Conservation (phyloP, 92 coral and sea anemone species). For the Porites lobata region DNA sequence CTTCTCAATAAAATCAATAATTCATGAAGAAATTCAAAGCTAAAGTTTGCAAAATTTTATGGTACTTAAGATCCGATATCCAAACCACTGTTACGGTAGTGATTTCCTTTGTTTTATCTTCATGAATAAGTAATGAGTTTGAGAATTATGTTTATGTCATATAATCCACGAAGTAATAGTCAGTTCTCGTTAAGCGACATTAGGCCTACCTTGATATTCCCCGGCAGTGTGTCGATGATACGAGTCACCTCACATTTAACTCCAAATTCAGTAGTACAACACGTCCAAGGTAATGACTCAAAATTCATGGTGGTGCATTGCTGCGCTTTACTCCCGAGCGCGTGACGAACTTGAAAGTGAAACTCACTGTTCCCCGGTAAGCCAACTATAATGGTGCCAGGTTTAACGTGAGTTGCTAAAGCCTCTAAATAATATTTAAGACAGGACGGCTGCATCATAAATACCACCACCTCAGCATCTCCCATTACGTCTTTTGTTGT, state of each 20-base stretch:
- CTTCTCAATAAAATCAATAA: no score
- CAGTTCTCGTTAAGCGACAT: no score
- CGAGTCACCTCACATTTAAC: conserved; percentile 60
- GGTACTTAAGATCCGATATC: no score
- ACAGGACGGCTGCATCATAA: conserved; percentile 62
- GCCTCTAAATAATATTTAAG: conserved; percentile 66
- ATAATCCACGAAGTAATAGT: no score
- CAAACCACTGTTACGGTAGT: no score
- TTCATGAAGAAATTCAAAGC: no score
- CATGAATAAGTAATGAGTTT: no score
- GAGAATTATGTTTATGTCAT: no score
- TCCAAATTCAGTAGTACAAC: conserved; percentile 68
- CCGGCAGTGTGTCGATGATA: conserved; percentile 41
- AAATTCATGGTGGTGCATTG: conserved; percentile 62
- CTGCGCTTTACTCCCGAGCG: conserved; percentile 60
- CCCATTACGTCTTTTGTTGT: conserved; percentile 72
- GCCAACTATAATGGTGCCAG: conserved; percentile 69
- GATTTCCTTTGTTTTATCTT: no score
- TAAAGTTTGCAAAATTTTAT: no score
- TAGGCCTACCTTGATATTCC: conserved; percentile 29
- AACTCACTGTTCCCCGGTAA: conserved; percentile 75
- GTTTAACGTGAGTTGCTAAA: conserved; percentile 54
- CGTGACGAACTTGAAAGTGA: conserved; percentile 57
- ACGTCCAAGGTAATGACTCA: conserved; percentile 80
- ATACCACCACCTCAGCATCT: conserved; percentile 72